These are phyloP conservation scores for Lasioglossum lativentre DNA, from an alignment of 2,888 invertebrate genomes.

Conservation along the genomic window DNA sequence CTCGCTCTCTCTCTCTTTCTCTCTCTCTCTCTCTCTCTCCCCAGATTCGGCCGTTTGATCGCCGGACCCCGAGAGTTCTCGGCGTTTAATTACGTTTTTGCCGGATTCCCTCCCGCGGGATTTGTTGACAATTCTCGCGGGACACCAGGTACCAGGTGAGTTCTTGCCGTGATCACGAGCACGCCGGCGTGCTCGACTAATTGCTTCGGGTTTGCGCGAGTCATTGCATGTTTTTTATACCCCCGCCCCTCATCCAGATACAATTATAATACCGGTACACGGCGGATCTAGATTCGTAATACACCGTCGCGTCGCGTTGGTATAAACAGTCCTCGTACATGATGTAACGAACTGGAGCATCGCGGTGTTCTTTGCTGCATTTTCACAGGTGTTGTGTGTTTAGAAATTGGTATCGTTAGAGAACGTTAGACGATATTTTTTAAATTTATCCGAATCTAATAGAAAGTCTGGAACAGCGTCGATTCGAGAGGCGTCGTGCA, in stretches of 20 bases:
- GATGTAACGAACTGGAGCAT: neutral
- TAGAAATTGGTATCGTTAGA: neutral
- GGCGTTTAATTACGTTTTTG: slow-evolving; percentile 50
- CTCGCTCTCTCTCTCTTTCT: neutral
- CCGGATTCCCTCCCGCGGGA: slow-evolving; percentile 9
- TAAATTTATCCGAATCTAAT: neutral
- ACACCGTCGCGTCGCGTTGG: neutral
- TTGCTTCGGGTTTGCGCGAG: slow-evolving; percentile 38
- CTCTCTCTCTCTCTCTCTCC: neutral
- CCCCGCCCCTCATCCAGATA: neutral
- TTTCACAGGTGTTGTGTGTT: neutral
- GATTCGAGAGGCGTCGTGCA: neutral
- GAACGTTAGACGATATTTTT: neutral
- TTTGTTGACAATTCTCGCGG: slow-evolving; percentile 42
- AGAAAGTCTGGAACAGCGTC: neutral
- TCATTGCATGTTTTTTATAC: slow-evolving; percentile 5
- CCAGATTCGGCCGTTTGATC: slow-evolving; percentile 24
- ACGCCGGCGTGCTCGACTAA: slow-evolving; percentile 31
- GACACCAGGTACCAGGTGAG: slow-evolving; percentile 1
- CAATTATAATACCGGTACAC: neutral
- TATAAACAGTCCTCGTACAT: neutral
- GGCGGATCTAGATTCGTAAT: neutral
- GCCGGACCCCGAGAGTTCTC: slow-evolving; percentile 5
- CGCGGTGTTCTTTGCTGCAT: neutral
- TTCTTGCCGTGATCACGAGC: slow-evolving; percentile 34